Conservation (phyloP, 2,888 invertebrate genomes). For the Drosophila mimetica region DNA sequence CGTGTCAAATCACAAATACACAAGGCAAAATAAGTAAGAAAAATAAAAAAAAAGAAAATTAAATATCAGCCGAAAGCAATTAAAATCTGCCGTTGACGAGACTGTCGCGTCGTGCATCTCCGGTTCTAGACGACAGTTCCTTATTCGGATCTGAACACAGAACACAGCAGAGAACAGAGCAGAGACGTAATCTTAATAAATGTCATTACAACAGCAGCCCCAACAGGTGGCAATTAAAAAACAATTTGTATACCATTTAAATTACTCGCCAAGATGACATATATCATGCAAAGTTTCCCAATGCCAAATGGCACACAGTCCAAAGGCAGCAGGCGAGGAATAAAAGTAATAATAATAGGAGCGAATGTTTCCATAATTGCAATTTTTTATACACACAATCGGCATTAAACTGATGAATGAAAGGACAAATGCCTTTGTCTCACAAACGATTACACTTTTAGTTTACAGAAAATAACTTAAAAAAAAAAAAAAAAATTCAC, state of each 20-base stretch:
- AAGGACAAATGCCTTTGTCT: too few relatives aligned
- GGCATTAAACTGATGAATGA: not conserved
- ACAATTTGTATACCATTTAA: slow-evolving; percentile 52
- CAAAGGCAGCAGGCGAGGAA: slow-evolving; percentile 9
- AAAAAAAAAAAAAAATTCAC: too few relatives aligned
- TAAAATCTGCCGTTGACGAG: slow-evolving; percentile 27
- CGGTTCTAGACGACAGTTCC: slow-evolving; percentile 22
- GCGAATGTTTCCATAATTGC: slow-evolving; percentile 1
- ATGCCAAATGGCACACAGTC: slow-evolving; percentile 30
- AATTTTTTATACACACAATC: not conserved
- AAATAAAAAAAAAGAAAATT: slow-evolving; percentile 1
- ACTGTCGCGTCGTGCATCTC: slow-evolving; percentile 37
- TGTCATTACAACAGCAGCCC: slow-evolving; percentile 47
- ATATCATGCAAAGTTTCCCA: slow-evolving; percentile 39
- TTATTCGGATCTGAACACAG: not conserved
- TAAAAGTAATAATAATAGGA: slow-evolving; percentile 10
- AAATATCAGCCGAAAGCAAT: slow-evolving; percentile 36
- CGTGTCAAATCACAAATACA: slow-evolving; percentile 21
- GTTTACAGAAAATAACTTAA: too few relatives aligned
- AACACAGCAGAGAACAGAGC: slow-evolving; percentile 3
- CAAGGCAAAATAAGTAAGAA: slow-evolving; percentile 1
- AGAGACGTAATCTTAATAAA: slow-evolving; percentile 44
- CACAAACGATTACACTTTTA: too few relatives aligned
- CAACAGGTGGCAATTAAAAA: slow-evolving; percentile 54
- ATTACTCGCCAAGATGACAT: slow-evolving; percentile 44